Percentiles rank a stretch among this genome's conserved stretches.
These are phyloP conservation scores for Cuculus canorus DNA, from an alignment of 2,797 vertebrate genomes.

Conservation along the genomic window DNA sequence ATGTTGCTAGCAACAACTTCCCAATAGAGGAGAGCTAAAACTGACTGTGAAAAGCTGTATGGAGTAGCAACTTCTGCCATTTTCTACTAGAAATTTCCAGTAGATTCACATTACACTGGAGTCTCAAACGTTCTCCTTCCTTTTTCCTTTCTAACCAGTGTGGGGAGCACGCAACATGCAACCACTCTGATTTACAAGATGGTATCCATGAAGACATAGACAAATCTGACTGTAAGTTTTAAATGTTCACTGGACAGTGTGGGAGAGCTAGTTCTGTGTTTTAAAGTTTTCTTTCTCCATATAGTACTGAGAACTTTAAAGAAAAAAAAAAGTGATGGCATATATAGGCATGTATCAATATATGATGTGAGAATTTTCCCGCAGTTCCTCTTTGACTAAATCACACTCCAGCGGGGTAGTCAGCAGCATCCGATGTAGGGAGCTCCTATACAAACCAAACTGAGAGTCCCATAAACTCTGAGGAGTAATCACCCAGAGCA, in stretches of 20 bases:
- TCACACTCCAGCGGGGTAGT: neutral
- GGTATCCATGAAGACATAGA: neutral
- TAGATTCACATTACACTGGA: neutral
- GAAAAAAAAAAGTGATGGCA: neutral
- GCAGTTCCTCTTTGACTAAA: neutral
- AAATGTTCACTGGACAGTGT: neutral
- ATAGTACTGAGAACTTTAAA: neutral
- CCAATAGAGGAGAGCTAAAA: neutral
- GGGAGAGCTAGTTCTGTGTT: neutral
- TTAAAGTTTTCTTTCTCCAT: neutral
- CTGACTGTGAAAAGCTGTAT: neutral
- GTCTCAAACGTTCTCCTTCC: neutral
- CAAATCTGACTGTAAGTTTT: neutral
- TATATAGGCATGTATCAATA: neutral
- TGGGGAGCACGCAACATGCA: neutral
- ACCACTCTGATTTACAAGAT: neutral
- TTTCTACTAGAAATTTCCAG: neutral
- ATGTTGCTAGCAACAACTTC: neutral
- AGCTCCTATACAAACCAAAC: neutral
- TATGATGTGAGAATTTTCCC: conserved; percentile 9
- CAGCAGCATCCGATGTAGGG: neutral
- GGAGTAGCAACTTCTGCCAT: neutral
- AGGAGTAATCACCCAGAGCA: neutral
- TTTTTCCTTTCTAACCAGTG: neutral
- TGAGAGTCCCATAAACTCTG: neutral